Evolutionary conservation across 2,888 invertebrate species (phyloP).

Genomic region (Euclidia mi): DNA sequence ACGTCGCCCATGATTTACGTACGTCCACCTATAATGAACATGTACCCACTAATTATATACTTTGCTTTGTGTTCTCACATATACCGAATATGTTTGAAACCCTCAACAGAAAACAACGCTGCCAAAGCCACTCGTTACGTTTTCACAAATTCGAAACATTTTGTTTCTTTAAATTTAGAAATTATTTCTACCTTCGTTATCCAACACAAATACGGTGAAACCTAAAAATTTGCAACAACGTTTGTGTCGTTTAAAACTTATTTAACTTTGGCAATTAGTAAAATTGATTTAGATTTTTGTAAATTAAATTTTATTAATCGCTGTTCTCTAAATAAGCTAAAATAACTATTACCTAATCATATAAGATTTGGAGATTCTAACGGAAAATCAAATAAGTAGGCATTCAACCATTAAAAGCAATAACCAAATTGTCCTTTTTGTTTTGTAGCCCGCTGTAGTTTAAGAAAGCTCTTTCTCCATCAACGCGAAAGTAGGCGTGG

Average conservation of each 20-base stretch:
- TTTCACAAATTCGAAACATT: constrained; percentile 35
- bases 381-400: constrained; percentile 42
- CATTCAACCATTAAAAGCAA: constrained; percentile 49
- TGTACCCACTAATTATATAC: constrained; percentile 46
- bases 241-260: constrained; percentile 60
- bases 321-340: constrained; percentile 46
- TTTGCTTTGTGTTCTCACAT: constrained; percentile 32
- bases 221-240: constrained; percentile 41
- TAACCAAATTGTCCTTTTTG: constrained; percentile 39
- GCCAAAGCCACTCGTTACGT: constrained; percentile 33
- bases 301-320: constrained; percentile 63
- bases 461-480: too few species aligned
- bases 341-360: constrained; percentile 53
- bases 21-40: constrained; percentile 62
- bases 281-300: constrained; percentile 53
- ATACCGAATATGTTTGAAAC: constrained; percentile 17
- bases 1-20: constrained; percentile 75
- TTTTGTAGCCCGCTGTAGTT: neutral
- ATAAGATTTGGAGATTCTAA: constrained; percentile 45
- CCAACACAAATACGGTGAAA: constrained; percentile 33
- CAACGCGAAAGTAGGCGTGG: constrained; percentile 12
- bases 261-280: constrained; percentile 66
- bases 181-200: constrained; percentile 46
- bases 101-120: constrained; percentile 24
- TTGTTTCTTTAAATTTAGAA: constrained; percentile 34